A percentile compares a stretch with the other conserved stretches of the same genome.
Conservation (phyloP, 2,113 vertebrate genomes). For the Perca flavescens region DNA sequence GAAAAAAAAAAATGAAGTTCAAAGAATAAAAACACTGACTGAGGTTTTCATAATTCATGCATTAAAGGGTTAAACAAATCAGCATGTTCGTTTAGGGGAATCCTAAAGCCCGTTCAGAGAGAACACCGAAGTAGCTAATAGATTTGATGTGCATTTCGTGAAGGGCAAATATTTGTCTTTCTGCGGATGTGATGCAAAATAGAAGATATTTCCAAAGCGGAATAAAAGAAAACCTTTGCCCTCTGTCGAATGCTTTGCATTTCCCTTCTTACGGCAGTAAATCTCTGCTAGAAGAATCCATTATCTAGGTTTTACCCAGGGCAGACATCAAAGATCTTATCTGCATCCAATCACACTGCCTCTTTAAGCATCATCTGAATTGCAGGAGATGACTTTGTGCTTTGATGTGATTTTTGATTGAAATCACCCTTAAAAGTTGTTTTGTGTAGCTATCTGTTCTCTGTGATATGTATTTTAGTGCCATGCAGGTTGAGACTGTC, state of each 20-base stretch:
- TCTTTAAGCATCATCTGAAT: not conserved
- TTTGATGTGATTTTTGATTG: conserved; percentile 30
- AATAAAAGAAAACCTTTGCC: not conserved
- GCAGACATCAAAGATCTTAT: conserved; percentile 36
- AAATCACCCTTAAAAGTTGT: not conserved
- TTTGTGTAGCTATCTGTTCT: no score
- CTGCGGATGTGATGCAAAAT: not conserved
- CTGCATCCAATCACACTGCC: not conserved
- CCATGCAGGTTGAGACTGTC: not conserved
- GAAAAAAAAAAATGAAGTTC: no score
- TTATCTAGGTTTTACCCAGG: conserved; percentile 11
- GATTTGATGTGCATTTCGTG: not conserved
- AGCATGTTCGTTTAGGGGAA: not conserved
- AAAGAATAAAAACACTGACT: no score
- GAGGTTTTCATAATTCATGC: no score
- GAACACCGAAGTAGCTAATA: not conserved
- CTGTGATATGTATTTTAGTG: not conserved
- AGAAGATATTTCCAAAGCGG: not conserved
- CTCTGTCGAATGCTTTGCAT: not conserved
- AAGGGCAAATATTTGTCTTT: not conserved
- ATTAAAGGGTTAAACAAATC: not conserved
- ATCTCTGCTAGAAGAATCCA: conserved; percentile 27
- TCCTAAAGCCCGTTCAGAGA: not conserved
- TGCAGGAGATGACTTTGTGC: not conserved
- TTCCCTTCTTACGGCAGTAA: not conserved